A percentile compares a stretch with the other conserved stretches of the same genome.
Conservation (phyloP, 1,140 invertebrate genomes). For the Drosophila bocqueti region DNA sequence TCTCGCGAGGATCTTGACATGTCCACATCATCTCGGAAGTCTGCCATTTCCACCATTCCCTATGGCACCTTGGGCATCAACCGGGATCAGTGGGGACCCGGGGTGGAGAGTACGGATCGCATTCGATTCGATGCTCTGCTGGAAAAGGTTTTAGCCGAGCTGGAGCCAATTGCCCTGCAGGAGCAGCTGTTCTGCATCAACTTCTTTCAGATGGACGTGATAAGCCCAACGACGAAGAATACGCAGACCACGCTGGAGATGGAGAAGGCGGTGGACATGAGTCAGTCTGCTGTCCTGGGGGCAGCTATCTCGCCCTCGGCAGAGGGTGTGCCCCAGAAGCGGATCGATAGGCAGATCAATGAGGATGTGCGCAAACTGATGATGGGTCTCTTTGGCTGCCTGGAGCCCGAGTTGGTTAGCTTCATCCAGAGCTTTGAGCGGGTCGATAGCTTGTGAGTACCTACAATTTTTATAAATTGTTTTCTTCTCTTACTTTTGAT, state of each 20-base stretch:
- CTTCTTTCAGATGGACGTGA: slow-evolving; percentile 95
- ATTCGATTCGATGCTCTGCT: slow-evolving; percentile 85
- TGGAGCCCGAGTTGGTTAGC: slow-evolving; percentile 94
- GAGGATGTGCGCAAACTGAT: slow-evolving; percentile 94
- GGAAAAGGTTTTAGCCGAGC: slow-evolving; percentile 90
- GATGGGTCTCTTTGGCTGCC: slow-evolving; percentile 93
- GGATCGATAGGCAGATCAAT: slow-evolving; percentile 89
- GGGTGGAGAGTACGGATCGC: slow-evolving; percentile 76
- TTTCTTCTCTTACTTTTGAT: neutral
- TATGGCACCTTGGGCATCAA: slow-evolving; percentile 83
- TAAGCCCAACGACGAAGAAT: slow-evolving; percentile 86
- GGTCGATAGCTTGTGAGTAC: slow-evolving; percentile 93
- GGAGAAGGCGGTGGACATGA: slow-evolving; percentile 72
- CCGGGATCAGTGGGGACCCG: slow-evolving; percentile 79
- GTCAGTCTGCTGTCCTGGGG: slow-evolving; percentile 59
- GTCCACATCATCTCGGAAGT: slow-evolving; percentile 74
- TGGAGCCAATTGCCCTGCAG: slow-evolving; percentile 96
- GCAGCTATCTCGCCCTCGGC: slow-evolving; percentile 53
- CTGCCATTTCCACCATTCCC: slow-evolving; percentile 70
- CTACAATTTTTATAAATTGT: neutral
- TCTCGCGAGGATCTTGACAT: slow-evolving; percentile 80
- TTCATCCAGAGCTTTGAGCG: slow-evolving; percentile 95
- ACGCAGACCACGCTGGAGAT: slow-evolving; percentile 87
- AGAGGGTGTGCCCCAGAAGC: slow-evolving; percentile 86
- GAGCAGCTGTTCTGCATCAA: slow-evolving; percentile 98